A percentile compares a stretch with the other conserved stretches of the same genome.
Conservation (phyloP, 1,140 invertebrate species). For the Brachionus manjavacas region DNA sequence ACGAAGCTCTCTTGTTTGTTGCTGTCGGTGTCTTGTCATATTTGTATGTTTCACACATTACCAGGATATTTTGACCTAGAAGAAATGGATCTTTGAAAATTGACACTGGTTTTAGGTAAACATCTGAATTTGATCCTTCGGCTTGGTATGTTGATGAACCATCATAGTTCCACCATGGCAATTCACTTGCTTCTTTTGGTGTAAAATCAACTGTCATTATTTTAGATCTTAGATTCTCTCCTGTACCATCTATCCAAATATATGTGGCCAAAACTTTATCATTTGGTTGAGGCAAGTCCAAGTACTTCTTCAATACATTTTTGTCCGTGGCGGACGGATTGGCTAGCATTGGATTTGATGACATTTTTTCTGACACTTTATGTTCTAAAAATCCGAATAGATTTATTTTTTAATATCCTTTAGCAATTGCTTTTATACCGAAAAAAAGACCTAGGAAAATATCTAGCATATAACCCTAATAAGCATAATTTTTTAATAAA, state of each 20-base stretch:
- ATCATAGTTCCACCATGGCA: slow-evolving; percentile 92
- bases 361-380: slow-evolving; percentile 53
- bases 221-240: slow-evolving; percentile 79
- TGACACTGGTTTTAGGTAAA: slow-evolving; percentile 77
- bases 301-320: slow-evolving; percentile 18
- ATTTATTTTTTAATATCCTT: not conserved
- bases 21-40: slow-evolving; percentile 67
- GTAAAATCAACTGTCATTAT: slow-evolving; percentile 75
- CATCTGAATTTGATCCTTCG: slow-evolving; percentile 70
- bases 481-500: not conserved
- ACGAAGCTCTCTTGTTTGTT: slow-evolving; percentile 72
- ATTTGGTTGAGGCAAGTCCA: slow-evolving; percentile 23
- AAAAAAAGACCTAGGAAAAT: not conserved
- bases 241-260: slow-evolving; percentile 91
- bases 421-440: not conserved
- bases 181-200: slow-evolving; percentile 71
- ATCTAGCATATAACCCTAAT: not conserved
- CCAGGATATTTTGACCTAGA: slow-evolving; percentile 76
- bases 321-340: slow-evolving; percentile 40
- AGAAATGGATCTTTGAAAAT: slow-evolving; percentile 87
- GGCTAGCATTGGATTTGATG: slow-evolving; percentile 32
- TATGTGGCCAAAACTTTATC: slow-evolving; percentile 60
- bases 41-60: slow-evolving; percentile 77
- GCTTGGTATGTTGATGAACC: slow-evolving; percentile 68
- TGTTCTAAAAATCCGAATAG: slow-evolving; percentile 79